Percentiles rank a stretch among this genome's conserved stretches.
These are phyloP conservation scores for Amphimallon solstitiale DNA, from an alignment of 2,888 invertebrate species.

Conservation along the genomic window DNA sequence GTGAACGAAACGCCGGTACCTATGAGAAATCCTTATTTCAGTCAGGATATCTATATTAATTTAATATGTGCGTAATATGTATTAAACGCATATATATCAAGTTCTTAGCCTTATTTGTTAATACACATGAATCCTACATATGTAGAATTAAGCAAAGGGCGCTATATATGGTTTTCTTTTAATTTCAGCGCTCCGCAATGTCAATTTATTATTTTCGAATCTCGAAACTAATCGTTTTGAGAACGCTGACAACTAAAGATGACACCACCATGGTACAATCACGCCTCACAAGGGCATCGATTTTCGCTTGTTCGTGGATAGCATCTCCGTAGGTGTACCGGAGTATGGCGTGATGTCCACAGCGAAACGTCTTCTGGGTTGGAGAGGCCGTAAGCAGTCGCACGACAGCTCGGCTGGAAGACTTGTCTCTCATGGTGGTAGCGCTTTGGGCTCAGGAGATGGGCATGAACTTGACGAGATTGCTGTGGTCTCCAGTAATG, in stretches of 20 bases:
- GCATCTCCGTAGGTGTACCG: slow-evolving; percentile 38
- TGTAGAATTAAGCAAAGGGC: too few relatives aligned
- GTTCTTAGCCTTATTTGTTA: too few relatives aligned
- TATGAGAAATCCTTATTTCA: too few relatives aligned
- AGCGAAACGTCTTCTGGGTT: slow-evolving; percentile 71
- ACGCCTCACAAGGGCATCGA: slow-evolving; percentile 2
- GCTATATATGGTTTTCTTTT: too few relatives aligned
- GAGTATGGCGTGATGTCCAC: slow-evolving; percentile 67
- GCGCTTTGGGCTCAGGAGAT: slow-evolving; percentile 52
- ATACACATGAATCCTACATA: too few relatives aligned
- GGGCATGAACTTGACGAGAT: slow-evolving; percentile 74
- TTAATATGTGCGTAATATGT: too few relatives aligned
- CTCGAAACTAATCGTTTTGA: neutral
- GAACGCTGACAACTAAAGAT: neutral
- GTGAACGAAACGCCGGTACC: too few relatives aligned
- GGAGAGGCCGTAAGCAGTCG: slow-evolving; percentile 70
- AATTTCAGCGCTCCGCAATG: slow-evolving; percentile 13
- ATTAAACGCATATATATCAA: too few relatives aligned
- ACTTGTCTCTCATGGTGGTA: slow-evolving; percentile 62
- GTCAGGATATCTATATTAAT: too few relatives aligned
- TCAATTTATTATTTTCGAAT: neutral
- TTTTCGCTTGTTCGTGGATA: slow-evolving; percentile 25
- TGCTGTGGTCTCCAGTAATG: slow-evolving; percentile 71
- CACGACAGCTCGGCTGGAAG: slow-evolving; percentile 65
- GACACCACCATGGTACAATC: slow-evolving; percentile 9